These are phyloP conservation scores for Dermolepida albohirtum DNA, from an alignment of 2,888 invertebrate genomes.

Conservation along the genomic window DNA sequence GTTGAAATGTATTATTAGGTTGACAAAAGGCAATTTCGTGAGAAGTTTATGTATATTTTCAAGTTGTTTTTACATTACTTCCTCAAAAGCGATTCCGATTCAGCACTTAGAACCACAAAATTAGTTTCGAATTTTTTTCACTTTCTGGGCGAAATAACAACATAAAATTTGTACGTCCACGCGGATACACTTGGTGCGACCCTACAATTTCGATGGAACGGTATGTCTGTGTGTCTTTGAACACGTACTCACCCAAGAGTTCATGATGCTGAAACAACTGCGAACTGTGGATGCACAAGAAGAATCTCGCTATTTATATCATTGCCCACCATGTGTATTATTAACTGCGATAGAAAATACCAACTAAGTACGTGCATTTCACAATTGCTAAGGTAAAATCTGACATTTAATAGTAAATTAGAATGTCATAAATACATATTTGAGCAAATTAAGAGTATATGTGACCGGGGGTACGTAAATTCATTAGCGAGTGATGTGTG, in stretches of 20 bases:
- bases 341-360: constrained; percentile 30
- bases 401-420: constrained; percentile 24
- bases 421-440: constrained; percentile 27
- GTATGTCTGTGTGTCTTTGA: neutral
- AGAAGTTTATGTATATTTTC: no score
- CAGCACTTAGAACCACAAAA: no score
- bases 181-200: neutral
- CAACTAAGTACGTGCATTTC: constrained; percentile 30
- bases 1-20: no score
- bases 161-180: no score
- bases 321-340: constrained; percentile 36
- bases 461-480: neutral
- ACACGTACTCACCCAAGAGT: constrained; percentile 32
- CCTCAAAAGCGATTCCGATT: no score
- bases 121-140: no score
- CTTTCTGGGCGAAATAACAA: no score
- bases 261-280: constrained; percentile 32
- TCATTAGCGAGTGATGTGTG: neutral
- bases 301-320: constrained; percentile 34
- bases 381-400: constrained; percentile 37
- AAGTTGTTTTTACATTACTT: no score
- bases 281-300: constrained; percentile 16
- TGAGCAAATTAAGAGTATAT: constrained; percentile 4
- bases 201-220: constrained; percentile 21
- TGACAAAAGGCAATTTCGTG: no score